Evolutionary conservation across 2,113 vertebrate genomes (phyloP).

Genomic region (Sinocyclocheilus grahami): DNA sequence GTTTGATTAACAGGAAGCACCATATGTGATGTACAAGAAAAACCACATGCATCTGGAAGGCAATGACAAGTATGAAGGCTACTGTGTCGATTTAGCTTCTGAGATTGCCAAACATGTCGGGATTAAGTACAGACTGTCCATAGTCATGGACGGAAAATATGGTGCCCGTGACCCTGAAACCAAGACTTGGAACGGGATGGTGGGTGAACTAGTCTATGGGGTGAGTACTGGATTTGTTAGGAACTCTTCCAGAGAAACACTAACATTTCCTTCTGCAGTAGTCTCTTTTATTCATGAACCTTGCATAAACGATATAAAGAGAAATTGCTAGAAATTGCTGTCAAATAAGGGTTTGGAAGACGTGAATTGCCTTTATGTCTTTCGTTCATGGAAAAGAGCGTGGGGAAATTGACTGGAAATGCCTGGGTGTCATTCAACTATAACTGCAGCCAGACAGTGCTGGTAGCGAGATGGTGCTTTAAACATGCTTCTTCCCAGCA

Average conservation of each 20-base stretch:
- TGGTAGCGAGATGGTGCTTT: slow-evolving; percentile 23
- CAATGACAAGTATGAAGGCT: slow-evolving; percentile 99
- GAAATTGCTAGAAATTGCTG: not conserved
- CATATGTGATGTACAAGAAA: slow-evolving; percentile 99
- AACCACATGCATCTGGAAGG: slow-evolving; percentile 97
- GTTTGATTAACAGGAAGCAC: slow-evolving; percentile 95
- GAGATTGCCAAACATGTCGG: slow-evolving; percentile 99
- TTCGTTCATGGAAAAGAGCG: not conserved
- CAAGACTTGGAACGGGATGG: slow-evolving; percentile 99
- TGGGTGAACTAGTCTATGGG: slow-evolving; percentile 99
- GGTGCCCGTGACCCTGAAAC: slow-evolving; percentile 98
- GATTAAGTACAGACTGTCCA: slow-evolving; percentile 99
- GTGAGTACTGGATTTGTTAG: slow-evolving; percentile 81
- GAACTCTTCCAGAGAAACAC: not conserved
- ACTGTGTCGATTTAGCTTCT: slow-evolving; percentile 99
- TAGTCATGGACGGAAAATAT: slow-evolving; percentile 98
- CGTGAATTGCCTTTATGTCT: not conserved
- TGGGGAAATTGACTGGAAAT: slow-evolving; percentile 24
- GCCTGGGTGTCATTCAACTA: slow-evolving; percentile 3
- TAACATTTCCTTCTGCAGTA: not conserved
- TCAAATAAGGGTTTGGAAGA: not conserved
- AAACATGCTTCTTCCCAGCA: slow-evolving; percentile 34
- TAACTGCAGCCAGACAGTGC: slow-evolving; percentile 2
- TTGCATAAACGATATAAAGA: slow-evolving; percentile 3
- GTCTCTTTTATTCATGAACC: not conserved